Evolutionary conservation across 2,888 invertebrate genomes (phyloP).

Genomic region (Muscina levida): DNA sequence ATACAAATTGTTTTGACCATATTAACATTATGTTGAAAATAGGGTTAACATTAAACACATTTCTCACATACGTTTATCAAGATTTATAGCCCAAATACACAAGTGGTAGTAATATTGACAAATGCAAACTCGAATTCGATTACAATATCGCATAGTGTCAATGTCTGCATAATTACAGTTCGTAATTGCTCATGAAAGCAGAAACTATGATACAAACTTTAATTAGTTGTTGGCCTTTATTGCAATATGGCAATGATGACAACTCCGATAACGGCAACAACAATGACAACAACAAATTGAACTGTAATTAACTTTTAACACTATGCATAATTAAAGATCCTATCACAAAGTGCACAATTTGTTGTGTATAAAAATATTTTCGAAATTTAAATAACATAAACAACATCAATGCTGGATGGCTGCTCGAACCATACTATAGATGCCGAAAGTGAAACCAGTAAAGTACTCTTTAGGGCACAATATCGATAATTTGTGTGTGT

Average conservation of each 20-base stretch:
- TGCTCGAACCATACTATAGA: too few species aligned
- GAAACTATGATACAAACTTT: slow-evolving; percentile 24
- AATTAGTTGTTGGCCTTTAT: slow-evolving; percentile 30
- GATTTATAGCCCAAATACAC: slow-evolving; percentile 54
- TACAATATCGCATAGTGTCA: not conserved
- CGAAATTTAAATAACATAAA: not conserved
- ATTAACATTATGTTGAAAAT: too few species aligned
- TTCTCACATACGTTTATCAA: slow-evolving; percentile 35
- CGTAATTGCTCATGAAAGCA: slow-evolving; percentile 52
- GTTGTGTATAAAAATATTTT: not conserved
- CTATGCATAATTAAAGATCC: slow-evolving; percentile 21
- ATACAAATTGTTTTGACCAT: too few species aligned
- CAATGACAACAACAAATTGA: not conserved
- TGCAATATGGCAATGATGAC: slow-evolving; percentile 25
- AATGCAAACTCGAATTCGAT: not conserved
- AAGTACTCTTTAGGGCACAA: too few species aligned
- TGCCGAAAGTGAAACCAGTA: too few species aligned
- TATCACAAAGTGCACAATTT: not conserved
- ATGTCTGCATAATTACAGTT: slow-evolving; percentile 40
- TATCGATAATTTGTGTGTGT: too few species aligned
- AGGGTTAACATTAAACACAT: too few species aligned
- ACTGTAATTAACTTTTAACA: slow-evolving; percentile 30
- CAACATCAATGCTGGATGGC: too few species aligned
- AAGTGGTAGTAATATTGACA: too few species aligned
- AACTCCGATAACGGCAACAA: not conserved